Conservation (phyloP, 2,113 vertebrate species). For the Neomonachus schauinslandi region DNA sequence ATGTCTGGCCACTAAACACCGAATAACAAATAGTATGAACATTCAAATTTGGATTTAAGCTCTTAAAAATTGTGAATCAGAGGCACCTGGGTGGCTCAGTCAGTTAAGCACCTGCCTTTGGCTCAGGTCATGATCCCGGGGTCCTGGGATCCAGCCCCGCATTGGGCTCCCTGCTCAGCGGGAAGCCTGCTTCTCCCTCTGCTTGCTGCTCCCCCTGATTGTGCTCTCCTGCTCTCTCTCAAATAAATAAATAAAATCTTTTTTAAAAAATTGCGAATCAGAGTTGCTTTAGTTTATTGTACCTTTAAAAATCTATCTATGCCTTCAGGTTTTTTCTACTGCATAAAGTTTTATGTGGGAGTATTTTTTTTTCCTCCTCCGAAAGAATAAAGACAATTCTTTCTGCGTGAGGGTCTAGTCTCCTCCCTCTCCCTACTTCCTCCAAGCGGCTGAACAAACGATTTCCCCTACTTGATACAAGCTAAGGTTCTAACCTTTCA, state of each 20-base stretch:
- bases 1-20: not conserved
- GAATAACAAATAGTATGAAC: slow-evolving; percentile 67
- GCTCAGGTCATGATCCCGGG: too few species aligned
- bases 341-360: slow-evolving; percentile 9
- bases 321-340: slow-evolving; percentile 56
- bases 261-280: not conserved
- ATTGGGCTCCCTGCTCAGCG: too few species aligned
- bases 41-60: slow-evolving; percentile 58
- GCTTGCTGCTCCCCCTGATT: too few species aligned
- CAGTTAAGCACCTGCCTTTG: too few species aligned
- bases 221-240: too few species aligned
- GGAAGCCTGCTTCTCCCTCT: too few species aligned
- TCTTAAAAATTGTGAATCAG: slow-evolving; percentile 10
- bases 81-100: too few species aligned
- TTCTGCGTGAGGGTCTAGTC: not conserved
- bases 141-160: too few species aligned
- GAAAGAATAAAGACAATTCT: slow-evolving; percentile 31
- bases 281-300: slow-evolving; percentile 24
- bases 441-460: not conserved
- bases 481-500: not conserved
- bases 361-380: not conserved
- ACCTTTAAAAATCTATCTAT: slow-evolving; percentile 60
- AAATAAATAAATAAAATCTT: too few species aligned
- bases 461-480: not conserved
- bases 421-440: not conserved